phyloP scores from a whole-genome alignment of 1,140 invertebrate species.

The Laupala kohalensis region DNA sequence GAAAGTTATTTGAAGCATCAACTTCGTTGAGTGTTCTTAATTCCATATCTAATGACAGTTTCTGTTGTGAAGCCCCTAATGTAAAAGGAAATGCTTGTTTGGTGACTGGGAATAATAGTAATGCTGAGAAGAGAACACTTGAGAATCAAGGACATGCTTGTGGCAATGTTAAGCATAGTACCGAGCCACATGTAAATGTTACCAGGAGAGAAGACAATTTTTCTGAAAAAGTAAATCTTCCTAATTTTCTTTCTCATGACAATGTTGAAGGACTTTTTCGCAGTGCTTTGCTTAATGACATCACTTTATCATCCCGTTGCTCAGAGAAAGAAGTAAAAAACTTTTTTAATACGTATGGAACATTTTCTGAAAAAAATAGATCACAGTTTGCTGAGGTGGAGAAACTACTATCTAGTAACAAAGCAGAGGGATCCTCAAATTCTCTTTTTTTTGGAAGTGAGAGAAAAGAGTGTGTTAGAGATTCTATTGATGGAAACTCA shows the following conservation, averaged over 20 bases:
- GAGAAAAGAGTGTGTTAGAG: too few species aligned
- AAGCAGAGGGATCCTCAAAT: background rate
- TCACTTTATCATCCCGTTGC: constrained; percentile 5
- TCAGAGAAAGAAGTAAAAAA: constrained; percentile 6
- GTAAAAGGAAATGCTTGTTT: background rate
- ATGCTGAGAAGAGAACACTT: background rate
- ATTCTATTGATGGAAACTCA: too few species aligned
- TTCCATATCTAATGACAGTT: background rate
- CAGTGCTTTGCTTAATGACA: constrained; percentile 5
- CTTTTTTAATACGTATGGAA: constrained; percentile 5
- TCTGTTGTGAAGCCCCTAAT: background rate
- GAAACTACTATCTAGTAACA: background rate
- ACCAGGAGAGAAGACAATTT: background rate
- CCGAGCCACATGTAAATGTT: background rate
- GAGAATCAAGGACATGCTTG: background rate
- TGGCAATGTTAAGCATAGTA: background rate
- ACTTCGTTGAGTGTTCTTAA: background rate
- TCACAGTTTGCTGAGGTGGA: constrained; percentile 3
- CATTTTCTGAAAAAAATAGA: constrained; percentile 4
- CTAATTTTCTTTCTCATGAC: constrained; percentile 3
- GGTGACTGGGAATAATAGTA: background rate
- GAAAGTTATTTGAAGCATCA: too few species aligned
- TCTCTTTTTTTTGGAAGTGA: background rate
- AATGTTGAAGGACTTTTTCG: constrained; percentile 4
- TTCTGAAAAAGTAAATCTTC: background rate